Base-by-base conservation (phyloP, 2,113 vertebrate genomes). In the Muntiacus muntjak region DNA sequence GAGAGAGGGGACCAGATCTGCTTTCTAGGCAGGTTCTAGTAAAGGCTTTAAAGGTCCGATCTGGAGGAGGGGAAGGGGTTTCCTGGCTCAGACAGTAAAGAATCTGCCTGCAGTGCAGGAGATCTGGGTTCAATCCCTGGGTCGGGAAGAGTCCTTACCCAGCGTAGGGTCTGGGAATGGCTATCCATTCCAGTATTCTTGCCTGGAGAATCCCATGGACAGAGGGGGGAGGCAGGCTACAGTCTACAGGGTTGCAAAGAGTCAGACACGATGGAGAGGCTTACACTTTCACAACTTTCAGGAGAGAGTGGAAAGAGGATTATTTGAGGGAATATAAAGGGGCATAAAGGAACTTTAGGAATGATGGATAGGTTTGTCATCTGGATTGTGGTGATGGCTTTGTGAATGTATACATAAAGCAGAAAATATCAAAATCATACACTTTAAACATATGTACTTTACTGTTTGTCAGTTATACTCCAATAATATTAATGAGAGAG, bases 181-280 rank as follows among this genome's bases (percentile, higher is more conserved):
- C 11, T 25, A 26, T 25, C 25, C 71, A 43, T 11, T 74, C 36
- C 36, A 43, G 36, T 74, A 40, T 74, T 12, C 36, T 74, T 25
- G 21, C 71, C 71, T 74, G 36, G 71, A 74, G 36, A 43, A 74
- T 14, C 5, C 36, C 67, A 74, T 40, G 67, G 21, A 25, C 21
- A 40, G n/a, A 36, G 64, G 4, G 2, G 17, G 0, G 0, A 4
- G 19, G 1, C 3, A 2, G 8, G 19, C 30, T 16, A 40, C 21
- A 74, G 23, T 43, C 71, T 6, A 74, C 36, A 5, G 36, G 36
- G 21, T 25, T 36, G 36, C 71, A 43, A 67, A n/a, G 71, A 74
- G 71, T 74, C 21, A 25, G 71, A 25, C 36, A 25, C 0, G 6
- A 25, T 36, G 40, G 21, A 74, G 11, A 40, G 36, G 40, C 71